Conservation (phyloP, 2,888 invertebrate genomes). For the Therioaphis trifolii region DNA sequence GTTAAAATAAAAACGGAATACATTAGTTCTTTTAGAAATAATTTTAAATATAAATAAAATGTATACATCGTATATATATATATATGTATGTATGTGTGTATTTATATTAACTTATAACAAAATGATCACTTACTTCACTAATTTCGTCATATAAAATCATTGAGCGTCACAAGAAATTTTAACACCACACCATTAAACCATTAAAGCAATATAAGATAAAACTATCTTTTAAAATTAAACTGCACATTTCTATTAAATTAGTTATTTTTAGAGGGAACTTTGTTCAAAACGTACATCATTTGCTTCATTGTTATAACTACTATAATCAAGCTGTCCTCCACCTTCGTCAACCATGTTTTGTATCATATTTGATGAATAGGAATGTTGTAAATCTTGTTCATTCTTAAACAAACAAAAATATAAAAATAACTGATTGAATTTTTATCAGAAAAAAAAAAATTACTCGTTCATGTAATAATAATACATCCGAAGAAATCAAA, state of each 20-base stretch:
- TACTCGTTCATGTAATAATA: slow-evolving; percentile 44
- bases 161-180: slow-evolving; percentile 26
- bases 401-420: slow-evolving; percentile 42
- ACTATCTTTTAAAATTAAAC: slow-evolving; percentile 23
- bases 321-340: slow-evolving; percentile 50
- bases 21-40: too few species aligned
- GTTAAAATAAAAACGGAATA: too few species aligned
- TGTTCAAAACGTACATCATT: slow-evolving; percentile 46
- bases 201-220: slow-evolving; percentile 22
- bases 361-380: slow-evolving; percentile 54
- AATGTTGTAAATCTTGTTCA: slow-evolving; percentile 47
- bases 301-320: slow-evolving; percentile 30
- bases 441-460: too few species aligned
- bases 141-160: slow-evolving; percentile 21
- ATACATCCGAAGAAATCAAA: slow-evolving; percentile 48
- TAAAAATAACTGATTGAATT: background rate
- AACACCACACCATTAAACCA: slow-evolving; percentile 16
- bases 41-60: too few species aligned
- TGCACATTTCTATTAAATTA: background rate
- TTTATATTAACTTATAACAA: slow-evolving; percentile 11
- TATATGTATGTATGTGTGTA: too few species aligned
- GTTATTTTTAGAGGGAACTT: slow-evolving; percentile 39
- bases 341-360: slow-evolving; percentile 57
- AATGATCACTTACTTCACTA: slow-evolving; percentile 33
- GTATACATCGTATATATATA: too few species aligned